Base-by-base conservation (phyloP, 2,113 vertebrate genomes). In the Mionectes macconnelli region DNA sequence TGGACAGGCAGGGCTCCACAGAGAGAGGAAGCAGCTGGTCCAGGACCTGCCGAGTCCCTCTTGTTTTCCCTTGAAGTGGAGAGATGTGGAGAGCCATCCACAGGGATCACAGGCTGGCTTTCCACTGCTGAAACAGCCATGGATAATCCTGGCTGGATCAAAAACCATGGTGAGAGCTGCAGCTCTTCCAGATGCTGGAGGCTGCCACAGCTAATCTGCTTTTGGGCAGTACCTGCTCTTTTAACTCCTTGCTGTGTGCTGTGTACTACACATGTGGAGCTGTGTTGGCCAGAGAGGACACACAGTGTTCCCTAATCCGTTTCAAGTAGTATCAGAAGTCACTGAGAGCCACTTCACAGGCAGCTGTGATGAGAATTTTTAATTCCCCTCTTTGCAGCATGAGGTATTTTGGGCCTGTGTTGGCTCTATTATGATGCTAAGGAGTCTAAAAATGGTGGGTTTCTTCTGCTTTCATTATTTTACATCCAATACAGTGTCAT, bases 371-470 rank as follows among this genome's bases (percentile, higher is more conserved):
- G 66, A 68, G 92, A 87, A 81, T 87, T 68, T 75, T 79, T 75
- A 92, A 92, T 79, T 68, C 18, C 10, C 8, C 8, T 37, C 57
- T 52, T 90, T 89, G 86, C 88, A 69, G 64, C 35, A 4, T 0
- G 9, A 52, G 74, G 7, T 60, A 53, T 82, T 87, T 90, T 72
- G 0, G 1, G 72, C 57, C 52, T 35, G 33, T 31, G 3, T 52
- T 52, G 40, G 35, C 37, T 93, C 85, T 72, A 14, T 89, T 92
- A 22, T 78, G 79, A 93, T 95, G 93, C 56, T 84, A 52, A 93
- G 21, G n/a, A 40, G 62, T 50, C 72, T 75, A 49, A 86, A 96
- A 80, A 40, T 4, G 57, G 17, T 0, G 8, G 7, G 35, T 56
- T 77, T 94, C 25, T 50, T 4, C 53, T 39, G 50, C 40, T 92